These are phyloP conservation scores for Acrocera orbiculus DNA, from an alignment of 2,888 invertebrate genomes.

Conservation along the genomic window DNA sequence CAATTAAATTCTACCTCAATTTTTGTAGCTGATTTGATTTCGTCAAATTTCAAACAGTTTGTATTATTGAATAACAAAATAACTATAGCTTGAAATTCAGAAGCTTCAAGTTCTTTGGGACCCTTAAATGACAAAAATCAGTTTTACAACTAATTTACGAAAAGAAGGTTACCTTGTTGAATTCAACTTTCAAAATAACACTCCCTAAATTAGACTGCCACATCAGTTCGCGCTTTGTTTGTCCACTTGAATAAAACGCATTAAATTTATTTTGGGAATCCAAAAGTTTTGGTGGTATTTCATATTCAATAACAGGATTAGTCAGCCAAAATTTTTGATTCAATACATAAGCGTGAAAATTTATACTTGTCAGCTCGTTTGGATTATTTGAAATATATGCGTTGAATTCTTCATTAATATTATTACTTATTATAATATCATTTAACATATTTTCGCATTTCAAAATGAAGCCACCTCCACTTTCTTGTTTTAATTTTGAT, in stretches of 20 bases:
- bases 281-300: slow-evolving; percentile 77
- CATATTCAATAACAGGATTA: slow-evolving; percentile 81
- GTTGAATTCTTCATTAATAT: slow-evolving; percentile 89
- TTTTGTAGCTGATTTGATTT: slow-evolving; percentile 80
- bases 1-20: slow-evolving; percentile 67
- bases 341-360: slow-evolving; percentile 87
- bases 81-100: slow-evolving; percentile 90
- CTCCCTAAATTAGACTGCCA: slow-evolving; percentile 99
- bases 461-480: slow-evolving; percentile 96
- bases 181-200: slow-evolving; percentile 80
- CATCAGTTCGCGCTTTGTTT: slow-evolving; percentile 92
- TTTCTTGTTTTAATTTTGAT: slow-evolving; percentile 98
- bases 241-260: slow-evolving; percentile 93
- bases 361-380: slow-evolving; percentile 38
- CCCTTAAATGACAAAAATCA: slow-evolving; percentile 36
- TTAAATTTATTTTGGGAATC: slow-evolving; percentile 89
- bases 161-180: slow-evolving; percentile 44
- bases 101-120: slow-evolving; percentile 89
- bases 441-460: slow-evolving; percentile 99
- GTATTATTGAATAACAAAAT: slow-evolving; percentile 83
- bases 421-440: slow-evolving; percentile 97
- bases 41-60: slow-evolving; percentile 67
- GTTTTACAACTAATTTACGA: background rate
- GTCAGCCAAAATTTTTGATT: slow-evolving; percentile 99
- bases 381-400: slow-evolving; percentile 38